Evolutionary conservation across 2,113 vertebrate genomes (phyloP), one percentile per base, ranked within the genome.

Genomic region (Periophthalmodon schlosseri): DNA sequence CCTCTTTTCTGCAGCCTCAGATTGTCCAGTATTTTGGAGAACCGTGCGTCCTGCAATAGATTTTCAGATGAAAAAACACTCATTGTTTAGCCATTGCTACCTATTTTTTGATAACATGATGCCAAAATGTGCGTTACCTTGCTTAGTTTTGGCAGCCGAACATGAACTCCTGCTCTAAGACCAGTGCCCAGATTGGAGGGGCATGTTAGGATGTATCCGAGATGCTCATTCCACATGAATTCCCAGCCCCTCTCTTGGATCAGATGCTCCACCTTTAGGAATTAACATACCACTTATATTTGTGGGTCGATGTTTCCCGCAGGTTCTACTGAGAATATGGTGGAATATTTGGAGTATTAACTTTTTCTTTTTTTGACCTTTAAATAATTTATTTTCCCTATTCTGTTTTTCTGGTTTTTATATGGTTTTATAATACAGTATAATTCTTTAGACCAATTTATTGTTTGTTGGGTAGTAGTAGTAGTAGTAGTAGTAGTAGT

Each of bases 191-290:
- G 93, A 87, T 98, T 98, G 39, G 96, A 98, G 69, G 96, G 96
- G 73, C 96, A 98, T 66, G 96, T 98, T 65, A 98, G 92, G 74
- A 98, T 74, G 65, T 96, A 98, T 0, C 96, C 96, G 0, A 98
- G 95, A 4, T 84, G 93, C 74, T 98, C 94, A 0, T 97, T 97
- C 96, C 96, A 97, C 96, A 97, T 98, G 93, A 98, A 98, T 71
- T 98, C 96, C 96, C 96, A 98, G 83, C 96, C 96, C 50, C 96
- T 88, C 77, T 96, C 96, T 85, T 96, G 95, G 88, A 97, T 98
- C 85, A 98, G 88, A 14, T 91, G 92, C 83, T 98, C 96, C 76
- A 98, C 96, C 96, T 98, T 36, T 0, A 3, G 0, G n/a, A 68
- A 70, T 52, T 7, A 18, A 77, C 23, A 69, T n/a, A 57, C 21